A percentile compares a stretch with the other conserved stretches of the same genome.
These are phyloP conservation scores for Clostera curtula DNA, from an alignment of 2,888 invertebrate genomes.

Conservation along the genomic window DNA sequence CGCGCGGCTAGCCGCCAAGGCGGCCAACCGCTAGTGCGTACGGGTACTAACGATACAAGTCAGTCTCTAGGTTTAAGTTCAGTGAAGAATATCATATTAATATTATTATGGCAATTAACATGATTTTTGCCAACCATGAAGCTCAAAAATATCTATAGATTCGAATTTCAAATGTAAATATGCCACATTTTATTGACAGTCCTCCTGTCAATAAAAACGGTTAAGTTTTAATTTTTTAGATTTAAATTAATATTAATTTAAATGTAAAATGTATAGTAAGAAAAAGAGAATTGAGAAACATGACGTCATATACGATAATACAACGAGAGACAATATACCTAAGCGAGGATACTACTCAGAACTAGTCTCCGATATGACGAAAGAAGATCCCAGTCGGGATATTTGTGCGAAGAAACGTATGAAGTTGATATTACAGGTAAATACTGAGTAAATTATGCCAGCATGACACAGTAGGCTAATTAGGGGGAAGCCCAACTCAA, in stretches of 20 bases:
- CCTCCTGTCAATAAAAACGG: no score
- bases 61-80: no score
- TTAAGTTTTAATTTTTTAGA: background rate
- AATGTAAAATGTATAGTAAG: constrained; percentile 44
- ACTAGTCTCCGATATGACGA: constrained; percentile 67
- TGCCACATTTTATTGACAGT: no score
- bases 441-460: background rate
- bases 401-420: constrained; percentile 58
- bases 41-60: no score
- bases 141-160: no score
- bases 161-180: no score
- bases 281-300: constrained; percentile 52
- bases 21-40: no score
- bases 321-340: constrained; percentile 41
- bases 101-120: no score
- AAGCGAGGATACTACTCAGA: constrained; percentile 78
- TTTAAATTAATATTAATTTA: constrained; percentile 1
- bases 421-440: constrained; percentile 55
- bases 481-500: no score
- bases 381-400: constrained; percentile 43
- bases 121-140: no score
- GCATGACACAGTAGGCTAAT: constrained; percentile 1
- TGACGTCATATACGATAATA: constrained; percentile 57
- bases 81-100: no score
- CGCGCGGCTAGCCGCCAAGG: no score